Base-by-base conservation (phyloP, 2,888 invertebrate genomes). In the Hartigia nigra region DNA sequence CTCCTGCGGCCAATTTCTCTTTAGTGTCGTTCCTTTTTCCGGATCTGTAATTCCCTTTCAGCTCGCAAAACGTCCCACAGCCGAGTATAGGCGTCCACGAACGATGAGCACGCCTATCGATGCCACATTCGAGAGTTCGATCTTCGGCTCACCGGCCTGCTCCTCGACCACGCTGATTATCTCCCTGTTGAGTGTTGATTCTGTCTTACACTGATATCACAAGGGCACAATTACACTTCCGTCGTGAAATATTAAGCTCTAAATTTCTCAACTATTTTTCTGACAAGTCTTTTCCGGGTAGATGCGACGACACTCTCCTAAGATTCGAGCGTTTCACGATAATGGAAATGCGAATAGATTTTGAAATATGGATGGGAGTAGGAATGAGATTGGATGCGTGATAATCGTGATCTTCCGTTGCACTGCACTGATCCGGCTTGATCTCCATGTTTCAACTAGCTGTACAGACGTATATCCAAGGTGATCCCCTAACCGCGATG, bases 161-260 rank as follows among this genome's bases (percentile, higher is more conserved):
- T 76, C 70, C 37, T 32, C 76, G 81, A 78, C 77, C 72, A 72
- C 35, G 77, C 69, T 75, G 72, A 70, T 31, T 12, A 76, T n/a
- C 78, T 34, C 70, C 55, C 23, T 23, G 23, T 55, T 23, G 23
- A 55, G 55, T 55, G 55, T 55, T 55, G 55, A 55, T 23, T 23
- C 55, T 55, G 55, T 55, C 23, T 23, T 23, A 23, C 55, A 55
- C 23, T 23, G 23, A 23, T 55, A 23, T 55, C 55, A 9, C 55
- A 23, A 55, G 55, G 23, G 55, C 55, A 55, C 55, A 55, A 23
- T 9, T 55, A 55, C 55, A 23, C 55, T 55, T 2, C 1, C 5
- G 23, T 55, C 55, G 55, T 23, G 23, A 55, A 55, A 23, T 55
- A 55, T 23, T 23, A 5, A 55, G 55, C 55, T 55, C 0, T 55